Percentiles rank a stretch among this genome's conserved stretches.
Evolutionary conservation across 2,113 vertebrate species (phyloP).

Genomic region (Sakesphorus luctuosus): DNA sequence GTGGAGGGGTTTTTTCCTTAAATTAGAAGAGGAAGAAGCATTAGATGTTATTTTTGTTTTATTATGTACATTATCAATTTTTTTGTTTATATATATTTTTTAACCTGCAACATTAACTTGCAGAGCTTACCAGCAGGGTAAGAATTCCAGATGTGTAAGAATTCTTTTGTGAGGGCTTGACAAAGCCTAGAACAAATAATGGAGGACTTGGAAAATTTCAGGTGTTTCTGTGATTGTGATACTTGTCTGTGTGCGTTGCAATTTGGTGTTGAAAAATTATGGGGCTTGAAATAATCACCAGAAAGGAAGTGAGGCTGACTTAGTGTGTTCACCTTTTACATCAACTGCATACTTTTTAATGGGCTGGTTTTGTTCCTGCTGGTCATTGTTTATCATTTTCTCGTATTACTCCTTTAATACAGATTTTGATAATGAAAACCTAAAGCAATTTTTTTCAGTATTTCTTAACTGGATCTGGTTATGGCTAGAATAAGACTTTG

Average conservation of each 20-base stretch:
- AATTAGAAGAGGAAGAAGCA: neutral
- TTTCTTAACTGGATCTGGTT: neutral
- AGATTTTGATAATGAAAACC: neutral
- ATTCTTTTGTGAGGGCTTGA: neutral
- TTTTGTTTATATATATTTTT: too few relatives aligned
- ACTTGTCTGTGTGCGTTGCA: neutral
- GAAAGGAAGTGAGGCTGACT: neutral
- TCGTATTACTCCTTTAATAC: neutral
- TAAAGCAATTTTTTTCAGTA: neutral
- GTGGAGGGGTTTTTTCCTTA: accelerated
- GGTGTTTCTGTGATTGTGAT: neutral
- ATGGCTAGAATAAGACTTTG: neutral
- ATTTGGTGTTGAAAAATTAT: neutral
- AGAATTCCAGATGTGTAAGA: neutral
- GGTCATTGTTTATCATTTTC: accelerated
- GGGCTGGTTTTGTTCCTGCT: neutral
- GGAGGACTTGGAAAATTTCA: neutral
- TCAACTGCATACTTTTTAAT: neutral
- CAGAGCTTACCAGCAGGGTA: neutral
- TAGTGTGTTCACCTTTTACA: neutral
- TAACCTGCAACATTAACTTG: neutral
- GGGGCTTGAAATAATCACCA: neutral
- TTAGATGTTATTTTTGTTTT: neutral
- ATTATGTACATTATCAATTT: neutral
- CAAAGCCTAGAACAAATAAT: neutral